phyloP scores from a whole-genome alignment of 2,797 vertebrate species.

The Gobio occitaniae region DNA sequence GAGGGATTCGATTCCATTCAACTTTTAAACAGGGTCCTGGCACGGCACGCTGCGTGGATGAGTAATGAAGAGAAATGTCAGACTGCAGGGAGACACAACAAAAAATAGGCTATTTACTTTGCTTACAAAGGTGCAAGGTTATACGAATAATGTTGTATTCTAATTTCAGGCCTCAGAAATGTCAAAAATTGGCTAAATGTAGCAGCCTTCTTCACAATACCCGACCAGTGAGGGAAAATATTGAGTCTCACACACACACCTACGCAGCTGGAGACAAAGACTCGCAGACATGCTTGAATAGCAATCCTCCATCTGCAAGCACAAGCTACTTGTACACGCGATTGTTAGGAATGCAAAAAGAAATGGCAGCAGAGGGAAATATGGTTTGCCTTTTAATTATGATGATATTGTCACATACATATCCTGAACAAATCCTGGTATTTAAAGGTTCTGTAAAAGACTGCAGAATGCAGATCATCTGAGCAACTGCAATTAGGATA shows the following conservation, averaged over 20 bases:
- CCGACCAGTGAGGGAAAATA: conserved; percentile 3
- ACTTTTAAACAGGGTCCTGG: neutral
- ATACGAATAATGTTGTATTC: neutral
- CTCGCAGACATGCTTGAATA: conserved; percentile 11
- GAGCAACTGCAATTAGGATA: neutral
- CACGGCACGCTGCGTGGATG: neutral
- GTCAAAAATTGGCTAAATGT: neutral
- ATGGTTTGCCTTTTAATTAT: conserved; percentile 10
- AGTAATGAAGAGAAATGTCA: conserved; percentile 29
- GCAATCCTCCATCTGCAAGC: neutral
- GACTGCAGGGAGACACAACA: conserved; percentile 23
- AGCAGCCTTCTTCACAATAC: neutral
- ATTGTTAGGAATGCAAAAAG: neutral
- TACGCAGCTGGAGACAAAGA: conserved; percentile 3
- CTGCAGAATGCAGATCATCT: neutral
- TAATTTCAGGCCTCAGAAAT: neutral
- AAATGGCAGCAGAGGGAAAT: neutral
- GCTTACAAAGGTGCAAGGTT: conserved; percentile 5
- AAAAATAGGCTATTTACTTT: neutral
- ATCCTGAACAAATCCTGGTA: neutral
- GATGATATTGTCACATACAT: neutral
- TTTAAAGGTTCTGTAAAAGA: neutral
- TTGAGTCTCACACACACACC: neutral
- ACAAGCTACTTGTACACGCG: neutral
- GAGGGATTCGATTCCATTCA: conserved; percentile 20